These are phyloP conservation scores for Drosophila nigritarsus DNA, from an alignment of 2,888 invertebrate genomes.

Conservation along the genomic window DNA sequence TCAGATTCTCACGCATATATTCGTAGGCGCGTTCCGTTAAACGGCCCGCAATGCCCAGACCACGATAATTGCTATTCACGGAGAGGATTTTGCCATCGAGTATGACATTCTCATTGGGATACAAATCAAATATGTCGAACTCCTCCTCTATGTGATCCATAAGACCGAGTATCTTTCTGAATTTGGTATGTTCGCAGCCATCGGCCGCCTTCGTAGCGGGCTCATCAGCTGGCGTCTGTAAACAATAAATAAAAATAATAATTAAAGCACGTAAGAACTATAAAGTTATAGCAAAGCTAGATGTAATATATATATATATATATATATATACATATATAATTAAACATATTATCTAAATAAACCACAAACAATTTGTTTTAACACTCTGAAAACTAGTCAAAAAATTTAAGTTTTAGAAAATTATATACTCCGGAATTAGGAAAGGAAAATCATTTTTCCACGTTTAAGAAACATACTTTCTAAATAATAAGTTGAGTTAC, in stretches of 20 bases:
- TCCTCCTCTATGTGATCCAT: conserved; percentile 85
- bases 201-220: conserved; percentile 64
- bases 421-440: too few relatives aligned
- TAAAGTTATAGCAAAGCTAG: neutral
- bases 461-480: neutral
- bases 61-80: conserved; percentile 84
- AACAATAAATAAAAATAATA: neutral
- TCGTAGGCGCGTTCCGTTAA: conserved; percentile 83
- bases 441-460: too few relatives aligned
- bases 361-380: too few relatives aligned
- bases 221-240: conserved; percentile 34
- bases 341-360: too few relatives aligned
- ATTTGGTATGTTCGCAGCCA: conserved; percentile 86
- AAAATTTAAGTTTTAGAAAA: too few relatives aligned
- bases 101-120: conserved; percentile 83
- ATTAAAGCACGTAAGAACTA: neutral
- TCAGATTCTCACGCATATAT: conserved; percentile 82
- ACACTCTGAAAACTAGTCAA: neutral
- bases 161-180: conserved; percentile 86
- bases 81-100: conserved; percentile 85
- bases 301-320: too few relatives aligned
- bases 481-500: neutral
- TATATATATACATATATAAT: too few relatives aligned
- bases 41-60: conserved; percentile 84
- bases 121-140: conserved; percentile 85